phyloP scores from a whole-genome alignment of 2,113 vertebrate species.

The Noturus placidus region DNA sequence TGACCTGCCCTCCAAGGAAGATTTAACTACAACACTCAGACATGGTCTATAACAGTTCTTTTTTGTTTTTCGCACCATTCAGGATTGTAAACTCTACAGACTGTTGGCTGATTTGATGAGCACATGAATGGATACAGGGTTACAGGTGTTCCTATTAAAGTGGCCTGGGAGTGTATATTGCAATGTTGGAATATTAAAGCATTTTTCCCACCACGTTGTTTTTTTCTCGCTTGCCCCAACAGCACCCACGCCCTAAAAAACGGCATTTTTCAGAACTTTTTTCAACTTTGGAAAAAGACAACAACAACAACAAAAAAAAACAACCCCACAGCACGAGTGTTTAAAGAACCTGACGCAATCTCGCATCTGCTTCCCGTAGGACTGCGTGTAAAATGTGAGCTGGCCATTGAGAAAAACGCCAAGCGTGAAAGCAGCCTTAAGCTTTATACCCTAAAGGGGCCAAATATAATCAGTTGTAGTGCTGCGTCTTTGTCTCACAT shows the following conservation, averaged over 20 bases:
- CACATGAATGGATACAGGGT: not conserved
- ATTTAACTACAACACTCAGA: not conserved
- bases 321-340: not conserved
- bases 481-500: not conserved
- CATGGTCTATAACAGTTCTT: not conserved
- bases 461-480: conserved; percentile 53
- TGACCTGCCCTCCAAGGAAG: not conserved
- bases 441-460: conserved; percentile 60
- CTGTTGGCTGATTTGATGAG: not conserved
- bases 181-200: not conserved
- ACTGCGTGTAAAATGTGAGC: not conserved
- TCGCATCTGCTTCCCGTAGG: not conserved
- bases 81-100: not conserved
- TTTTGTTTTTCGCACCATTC: not conserved
- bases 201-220: not conserved
- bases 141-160: not conserved
- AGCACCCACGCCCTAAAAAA: not conserved
- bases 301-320: too few species aligned
- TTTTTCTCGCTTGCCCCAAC: not conserved
- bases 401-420: not conserved
- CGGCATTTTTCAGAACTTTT: not conserved
- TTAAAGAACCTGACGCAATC: not conserved
- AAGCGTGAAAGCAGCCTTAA: conserved; percentile 12
- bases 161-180: not conserved
- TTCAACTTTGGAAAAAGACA: not conserved